Base-by-base conservation (phyloP, 1,140 invertebrate genomes). In the Drosophila nigromelanica region DNA sequence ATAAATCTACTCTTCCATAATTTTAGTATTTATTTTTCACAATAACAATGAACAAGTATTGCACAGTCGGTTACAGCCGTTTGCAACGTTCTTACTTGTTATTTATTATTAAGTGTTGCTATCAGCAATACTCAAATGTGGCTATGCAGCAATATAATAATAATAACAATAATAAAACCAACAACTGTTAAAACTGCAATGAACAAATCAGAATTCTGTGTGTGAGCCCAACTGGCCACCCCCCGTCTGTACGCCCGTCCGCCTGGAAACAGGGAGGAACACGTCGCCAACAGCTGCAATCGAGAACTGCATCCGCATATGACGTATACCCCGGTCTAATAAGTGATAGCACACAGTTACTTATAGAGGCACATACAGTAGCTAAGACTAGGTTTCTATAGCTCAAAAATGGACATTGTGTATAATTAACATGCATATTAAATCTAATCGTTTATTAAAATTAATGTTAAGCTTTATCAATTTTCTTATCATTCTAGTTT, bases 271-370 rank as follows among this genome's bases (percentile, higher is more conserved):
- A 72, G 39, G 14, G 33, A 8, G 14, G 50, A 54, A 37, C n/a
- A 35, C 43, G 45, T 52, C 60, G 58, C 21, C 54, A 18, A 37
- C 54, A 52, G 63, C 63, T 67, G 52, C 45, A 59, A 66, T 66
- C 24, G 8, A 51, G 54, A 14, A 45, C 54, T 72, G 63, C 70
- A 73, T 73, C 70, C 70, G 70, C 70, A 68, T 60, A 55, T 73
- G 70, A 73, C 70, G 70, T 73, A 24, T 35, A 15, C n/a, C 10
- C 18, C 62, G 42, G 18, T n/a, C 12, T 33, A 24, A 1, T 5
- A 11, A 3, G 3, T n/a, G 8, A 60, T 48, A 35, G 37, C 12
- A 27, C 30, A 8, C 27, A 60, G 15, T 35, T 60, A 33, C 15
- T 48, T 37, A 24, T 35, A 18, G 50, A 30, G 14, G 2, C 7